These are phyloP conservation scores for Dicyrtoma fusca DNA, from an alignment of 2,888 invertebrate species.

Conservation along the genomic window DNA sequence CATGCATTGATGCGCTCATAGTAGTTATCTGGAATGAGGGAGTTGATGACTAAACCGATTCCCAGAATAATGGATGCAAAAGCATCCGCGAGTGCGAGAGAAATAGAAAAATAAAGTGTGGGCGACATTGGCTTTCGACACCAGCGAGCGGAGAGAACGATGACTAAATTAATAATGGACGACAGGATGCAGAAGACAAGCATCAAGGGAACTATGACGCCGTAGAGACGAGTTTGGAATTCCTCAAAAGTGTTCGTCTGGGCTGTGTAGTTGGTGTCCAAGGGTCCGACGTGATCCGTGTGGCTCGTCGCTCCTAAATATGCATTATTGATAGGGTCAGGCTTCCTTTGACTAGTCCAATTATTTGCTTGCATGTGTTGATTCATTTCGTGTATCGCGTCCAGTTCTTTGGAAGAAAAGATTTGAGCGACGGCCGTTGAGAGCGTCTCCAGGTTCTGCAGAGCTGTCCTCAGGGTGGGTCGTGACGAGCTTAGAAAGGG, in stretches of 20 bases:
- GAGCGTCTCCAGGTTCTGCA: too few species aligned
- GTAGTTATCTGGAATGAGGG: constrained; percentile 61
- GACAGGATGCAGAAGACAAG: constrained; percentile 64
- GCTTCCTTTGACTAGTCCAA: too few species aligned
- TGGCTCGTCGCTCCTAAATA: too few species aligned
- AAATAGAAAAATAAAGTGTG: constrained; percentile 66
- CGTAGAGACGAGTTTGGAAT: constrained; percentile 29
- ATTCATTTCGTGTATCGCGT: too few species aligned
- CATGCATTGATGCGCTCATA: constrained; percentile 60
- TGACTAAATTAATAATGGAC: constrained; percentile 64
- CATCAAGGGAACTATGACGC: constrained; percentile 57
- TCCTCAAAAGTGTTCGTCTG: background rate
- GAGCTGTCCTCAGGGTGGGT: too few species aligned
- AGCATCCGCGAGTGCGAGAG: constrained; percentile 66
- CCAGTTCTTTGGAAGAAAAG: too few species aligned
- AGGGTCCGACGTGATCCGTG: too few species aligned
- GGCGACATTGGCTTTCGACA: constrained; percentile 65
- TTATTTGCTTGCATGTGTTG: too few species aligned
- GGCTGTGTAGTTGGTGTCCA: too few species aligned
- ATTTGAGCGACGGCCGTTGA: too few species aligned
- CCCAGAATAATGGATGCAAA: constrained; percentile 65
- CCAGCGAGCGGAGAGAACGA: constrained; percentile 65
- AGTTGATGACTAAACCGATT: constrained; percentile 64
- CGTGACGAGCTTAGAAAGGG: too few species aligned
- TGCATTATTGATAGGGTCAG: too few species aligned